Evolutionary conservation across 2,888 invertebrate species (phyloP), one percentile per base, ranked within the genome.

Genomic region (Drosophila hamatofila): DNA sequence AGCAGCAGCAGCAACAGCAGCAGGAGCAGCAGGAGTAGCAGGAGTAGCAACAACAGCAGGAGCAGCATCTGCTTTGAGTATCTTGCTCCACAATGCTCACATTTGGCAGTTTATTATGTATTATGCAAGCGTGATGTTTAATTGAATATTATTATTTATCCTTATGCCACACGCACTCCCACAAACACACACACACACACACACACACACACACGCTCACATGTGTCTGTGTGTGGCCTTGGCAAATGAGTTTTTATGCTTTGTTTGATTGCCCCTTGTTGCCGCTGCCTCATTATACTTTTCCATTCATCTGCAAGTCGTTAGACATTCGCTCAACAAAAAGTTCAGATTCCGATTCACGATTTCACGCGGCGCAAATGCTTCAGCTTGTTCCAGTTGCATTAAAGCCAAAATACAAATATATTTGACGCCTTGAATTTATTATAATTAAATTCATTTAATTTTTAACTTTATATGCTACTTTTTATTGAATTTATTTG

Each of bases 121-220:
- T 73, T 59, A 73, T 57, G 62, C 49, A 27, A 51, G 71, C 72
- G 61, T 66, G 39, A 57, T 67, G 69, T 83, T 75, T 83, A 78
- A 80, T 81, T 83, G 75, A 80, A 83, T 83, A 80, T 75, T 49
- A 64, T 73, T 78, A 56, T 70, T 68, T 69, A 67, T 58, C 25
- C 46, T 66, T 46, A 44, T 46, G 60, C 60, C 62, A 76, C 68
- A 67, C 59, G 54, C 58, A 62, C 46, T 18, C 46, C 8, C 46
- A 44, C 44, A n/a, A 39, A 16, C 33, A 42, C 54, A 23, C 42
- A 3, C 42, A 42, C 21, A 23, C 46, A 9, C 42, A 18, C 59
- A 25, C 30, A 27, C 58, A 30, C 30, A 35, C 52, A 48, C 23
- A 39, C 12, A 3, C 12, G 4, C 27, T 21, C 30, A 35, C 58